phyloP scores from a whole-genome alignment of 1,140 invertebrate genomes.

The Drosophila ambigua region DNA sequence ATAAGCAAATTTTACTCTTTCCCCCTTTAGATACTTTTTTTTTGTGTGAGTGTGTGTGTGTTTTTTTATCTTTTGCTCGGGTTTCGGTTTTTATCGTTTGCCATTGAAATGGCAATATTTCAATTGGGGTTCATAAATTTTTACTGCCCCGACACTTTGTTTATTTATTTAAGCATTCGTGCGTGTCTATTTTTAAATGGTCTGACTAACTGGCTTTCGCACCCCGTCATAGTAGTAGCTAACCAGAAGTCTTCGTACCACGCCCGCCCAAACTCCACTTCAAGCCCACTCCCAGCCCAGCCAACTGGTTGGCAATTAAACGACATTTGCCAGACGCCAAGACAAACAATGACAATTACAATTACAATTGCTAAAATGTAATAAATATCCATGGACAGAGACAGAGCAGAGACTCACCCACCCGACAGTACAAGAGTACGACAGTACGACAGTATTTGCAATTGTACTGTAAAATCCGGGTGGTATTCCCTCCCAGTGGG shows the following conservation, averaged over 20 bases:
- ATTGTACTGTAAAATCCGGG: constrained; percentile 49
- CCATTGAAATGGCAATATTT: constrained; percentile 76
- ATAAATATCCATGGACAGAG: constrained; percentile 56
- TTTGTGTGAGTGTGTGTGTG: neutral
- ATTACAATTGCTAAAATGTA: constrained; percentile 77
- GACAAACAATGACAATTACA: constrained; percentile 79
- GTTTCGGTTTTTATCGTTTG: constrained; percentile 65
- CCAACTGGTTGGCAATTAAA: constrained; percentile 64
- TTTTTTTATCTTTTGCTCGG: constrained; percentile 22
- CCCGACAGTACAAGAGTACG: neutral
- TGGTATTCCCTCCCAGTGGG: constrained; percentile 17
- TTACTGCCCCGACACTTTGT: constrained; percentile 75
- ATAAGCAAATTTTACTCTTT: constrained; percentile 57
- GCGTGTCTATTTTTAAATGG: constrained; percentile 74
- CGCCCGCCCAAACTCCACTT: too few relatives aligned
- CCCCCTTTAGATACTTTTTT: constrained; percentile 2
- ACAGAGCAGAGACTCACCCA: too few relatives aligned
- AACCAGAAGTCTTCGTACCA: constrained; percentile 6
- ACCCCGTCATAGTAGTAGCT: constrained; percentile 36
- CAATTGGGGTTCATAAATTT: constrained; percentile 76
- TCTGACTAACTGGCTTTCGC: constrained; percentile 72
- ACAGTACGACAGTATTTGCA: constrained; percentile 21
- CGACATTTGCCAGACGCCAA: constrained; percentile 74
- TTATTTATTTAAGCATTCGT: constrained; percentile 73
- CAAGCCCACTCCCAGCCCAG: neutral